phyloP scores from a whole-genome alignment of 2,888 invertebrate species.

The Drosophila greeni region DNA sequence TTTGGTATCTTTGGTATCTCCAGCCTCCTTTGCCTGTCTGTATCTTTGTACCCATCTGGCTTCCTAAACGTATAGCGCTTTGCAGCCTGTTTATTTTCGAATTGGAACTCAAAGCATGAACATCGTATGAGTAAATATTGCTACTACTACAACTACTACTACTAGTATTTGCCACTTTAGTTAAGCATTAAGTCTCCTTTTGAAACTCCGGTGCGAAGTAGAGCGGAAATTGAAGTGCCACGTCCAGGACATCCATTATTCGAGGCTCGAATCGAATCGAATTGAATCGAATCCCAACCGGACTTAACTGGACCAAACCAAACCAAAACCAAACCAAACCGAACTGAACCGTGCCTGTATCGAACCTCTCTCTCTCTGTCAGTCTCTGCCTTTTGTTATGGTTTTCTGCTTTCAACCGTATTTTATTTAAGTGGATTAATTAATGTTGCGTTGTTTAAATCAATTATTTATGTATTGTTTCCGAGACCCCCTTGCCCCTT shows the following conservation, averaged over 20 bases:
- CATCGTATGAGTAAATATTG: slow-evolving; percentile 14
- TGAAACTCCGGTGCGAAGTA: slow-evolving; percentile 8
- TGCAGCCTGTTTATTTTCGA: slow-evolving; percentile 39
- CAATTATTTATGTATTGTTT: slow-evolving; percentile 44
- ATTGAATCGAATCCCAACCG: slow-evolving; percentile 12
- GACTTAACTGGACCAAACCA: slow-evolving; percentile 7
- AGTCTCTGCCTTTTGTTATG: slow-evolving; percentile 35
- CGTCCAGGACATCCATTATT: slow-evolving; percentile 18
- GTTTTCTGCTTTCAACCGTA: slow-evolving; percentile 32
- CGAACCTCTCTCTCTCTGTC: slow-evolving; percentile 14
- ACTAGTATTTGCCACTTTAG: slow-evolving; percentile 58
- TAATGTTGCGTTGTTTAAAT: slow-evolving; percentile 47
- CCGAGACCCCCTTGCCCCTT: slow-evolving; percentile 50
- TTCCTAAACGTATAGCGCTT: slow-evolving; percentile 35
- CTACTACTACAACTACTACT: slow-evolving; percentile 31
- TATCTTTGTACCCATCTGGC: slow-evolving; percentile 15
- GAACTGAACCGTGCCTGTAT: background rate
- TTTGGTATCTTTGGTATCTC: slow-evolving; percentile 11
- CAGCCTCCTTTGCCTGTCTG: background rate
- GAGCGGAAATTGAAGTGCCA: slow-evolving; percentile 39
- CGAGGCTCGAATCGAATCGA: slow-evolving; percentile 17
- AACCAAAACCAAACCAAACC: slow-evolving; percentile 1
- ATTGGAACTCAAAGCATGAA: slow-evolving; percentile 49
- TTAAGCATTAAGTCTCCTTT: slow-evolving; percentile 32
- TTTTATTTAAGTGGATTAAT: slow-evolving; percentile 29